phyloP scores from a whole-genome alignment of 2,797 vertebrate genomes.

The Gymnocypris eckloni region DNA sequence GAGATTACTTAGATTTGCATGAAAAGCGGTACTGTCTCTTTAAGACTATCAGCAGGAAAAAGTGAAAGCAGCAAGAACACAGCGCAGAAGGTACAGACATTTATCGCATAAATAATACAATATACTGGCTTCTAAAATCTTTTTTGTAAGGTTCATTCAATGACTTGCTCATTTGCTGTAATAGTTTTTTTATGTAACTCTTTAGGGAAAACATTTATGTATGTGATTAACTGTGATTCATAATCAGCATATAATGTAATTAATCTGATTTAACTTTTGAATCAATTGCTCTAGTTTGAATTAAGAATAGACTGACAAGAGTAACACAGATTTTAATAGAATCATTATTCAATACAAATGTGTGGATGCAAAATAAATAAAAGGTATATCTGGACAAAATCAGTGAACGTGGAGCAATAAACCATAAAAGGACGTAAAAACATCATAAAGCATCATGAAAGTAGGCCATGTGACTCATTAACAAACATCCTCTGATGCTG shows the following conservation, averaged over 20 bases:
- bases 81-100: not conserved
- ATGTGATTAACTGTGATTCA: not conserved
- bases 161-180: not conserved
- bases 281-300: not conserved
- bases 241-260: not conserved
- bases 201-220: not conserved
- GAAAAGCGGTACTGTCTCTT: conserved; percentile 1
- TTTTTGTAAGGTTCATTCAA: not conserved
- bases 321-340: not conserved
- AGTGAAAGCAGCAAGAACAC: conserved; percentile 10
- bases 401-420: not conserved
- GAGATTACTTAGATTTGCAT: not conserved
- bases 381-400: not conserved
- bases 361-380: not conserved
- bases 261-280: not conserved
- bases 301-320: not conserved
- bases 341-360: not conserved
- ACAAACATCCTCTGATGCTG: not conserved
- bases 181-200: not conserved
- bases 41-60: conserved; percentile 18
- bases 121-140: not conserved
- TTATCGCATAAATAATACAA: not conserved
- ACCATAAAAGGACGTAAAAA: not conserved
- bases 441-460: not conserved
- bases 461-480: not conserved